Percentiles rank a stretch among this genome's conserved stretches.
These are phyloP conservation scores for Sphecodes monilicornis DNA, from an alignment of 2,888 invertebrate genomes.

Conservation along the genomic window DNA sequence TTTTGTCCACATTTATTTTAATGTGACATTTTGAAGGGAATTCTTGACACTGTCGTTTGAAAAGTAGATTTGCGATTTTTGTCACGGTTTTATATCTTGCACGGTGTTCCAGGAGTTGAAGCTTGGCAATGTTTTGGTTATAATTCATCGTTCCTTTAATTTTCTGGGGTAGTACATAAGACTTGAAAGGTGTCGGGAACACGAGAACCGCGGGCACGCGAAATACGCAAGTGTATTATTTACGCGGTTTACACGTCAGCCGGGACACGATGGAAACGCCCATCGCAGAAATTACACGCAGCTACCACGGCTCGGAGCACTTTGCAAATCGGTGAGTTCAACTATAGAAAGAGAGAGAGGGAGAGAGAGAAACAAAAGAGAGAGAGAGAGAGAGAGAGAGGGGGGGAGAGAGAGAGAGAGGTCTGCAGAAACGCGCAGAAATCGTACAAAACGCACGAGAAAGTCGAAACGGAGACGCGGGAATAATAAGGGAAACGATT, in stretches of 20 bases:
- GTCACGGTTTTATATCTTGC: not conserved
- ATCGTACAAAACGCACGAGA: slow-evolving; percentile 45
- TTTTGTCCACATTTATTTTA: too few relatives aligned
- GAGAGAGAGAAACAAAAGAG: too few relatives aligned
- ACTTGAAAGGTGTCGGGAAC: slow-evolving; percentile 51
- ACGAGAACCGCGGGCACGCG: slow-evolving; percentile 38
- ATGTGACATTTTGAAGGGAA: not conserved
- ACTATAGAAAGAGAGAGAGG: not conserved
- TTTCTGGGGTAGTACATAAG: slow-evolving; percentile 52
- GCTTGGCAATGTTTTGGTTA: not conserved
- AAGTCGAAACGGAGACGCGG: slow-evolving; percentile 32
- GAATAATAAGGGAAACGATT: slow-evolving; percentile 64
- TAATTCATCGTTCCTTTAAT: slow-evolving; percentile 22
- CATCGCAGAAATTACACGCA: slow-evolving; percentile 70
- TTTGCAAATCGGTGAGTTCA: slow-evolving; percentile 4
- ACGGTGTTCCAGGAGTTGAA: not conserved
- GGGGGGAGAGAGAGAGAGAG: not conserved
- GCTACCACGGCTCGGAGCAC: slow-evolving; percentile 46
- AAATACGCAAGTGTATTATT: slow-evolving; percentile 55
- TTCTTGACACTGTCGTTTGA: not conserved
- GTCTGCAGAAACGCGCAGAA: slow-evolving; percentile 18
- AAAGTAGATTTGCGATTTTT: not conserved
- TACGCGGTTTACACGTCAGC: slow-evolving; percentile 67
- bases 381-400: not conserved
- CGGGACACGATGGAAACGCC: slow-evolving; percentile 66